These are phyloP conservation scores for Mayetiola destructor DNA, from an alignment of 2,888 invertebrate species.

Conservation along the genomic window DNA sequence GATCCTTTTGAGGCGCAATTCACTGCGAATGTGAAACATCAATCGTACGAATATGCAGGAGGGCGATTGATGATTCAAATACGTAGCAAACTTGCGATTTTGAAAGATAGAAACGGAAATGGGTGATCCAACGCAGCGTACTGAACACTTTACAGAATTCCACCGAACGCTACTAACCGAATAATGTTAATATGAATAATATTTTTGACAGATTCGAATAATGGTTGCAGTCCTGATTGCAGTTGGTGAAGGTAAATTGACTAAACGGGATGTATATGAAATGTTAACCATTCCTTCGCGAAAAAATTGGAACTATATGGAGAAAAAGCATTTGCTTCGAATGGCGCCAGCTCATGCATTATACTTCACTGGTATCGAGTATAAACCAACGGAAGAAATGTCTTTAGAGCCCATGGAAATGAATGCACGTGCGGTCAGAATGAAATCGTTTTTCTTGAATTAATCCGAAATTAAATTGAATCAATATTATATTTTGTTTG, in stretches of 20 bases:
- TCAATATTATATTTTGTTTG: neutral
- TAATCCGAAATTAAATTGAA: neutral
- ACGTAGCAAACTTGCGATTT: no score
- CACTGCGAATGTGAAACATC: no score
- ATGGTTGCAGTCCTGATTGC: neutral
- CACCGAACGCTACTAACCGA: no score
- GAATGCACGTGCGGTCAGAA: neutral
- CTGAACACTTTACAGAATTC: no score
- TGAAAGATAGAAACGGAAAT: no score
- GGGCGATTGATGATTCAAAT: no score
- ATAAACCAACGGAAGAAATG: neutral
- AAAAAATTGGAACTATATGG: neutral
- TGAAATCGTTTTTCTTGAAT: neutral
- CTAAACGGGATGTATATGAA: conserved; percentile 2
- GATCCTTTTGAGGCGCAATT: no score
- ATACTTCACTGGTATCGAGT: neutral
- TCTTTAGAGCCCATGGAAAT: neutral
- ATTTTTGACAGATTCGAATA: neutral
- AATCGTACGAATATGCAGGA: no score
- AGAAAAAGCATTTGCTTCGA: neutral
- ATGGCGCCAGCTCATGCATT: neutral
- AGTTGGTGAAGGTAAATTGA: neutral
- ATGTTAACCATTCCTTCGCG: neutral
- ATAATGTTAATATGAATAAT: no score
- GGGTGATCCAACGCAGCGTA: no score